phyloP scores from a whole-genome alignment of 1,140 invertebrate genomes.

The Brachionus paranguensis region DNA sequence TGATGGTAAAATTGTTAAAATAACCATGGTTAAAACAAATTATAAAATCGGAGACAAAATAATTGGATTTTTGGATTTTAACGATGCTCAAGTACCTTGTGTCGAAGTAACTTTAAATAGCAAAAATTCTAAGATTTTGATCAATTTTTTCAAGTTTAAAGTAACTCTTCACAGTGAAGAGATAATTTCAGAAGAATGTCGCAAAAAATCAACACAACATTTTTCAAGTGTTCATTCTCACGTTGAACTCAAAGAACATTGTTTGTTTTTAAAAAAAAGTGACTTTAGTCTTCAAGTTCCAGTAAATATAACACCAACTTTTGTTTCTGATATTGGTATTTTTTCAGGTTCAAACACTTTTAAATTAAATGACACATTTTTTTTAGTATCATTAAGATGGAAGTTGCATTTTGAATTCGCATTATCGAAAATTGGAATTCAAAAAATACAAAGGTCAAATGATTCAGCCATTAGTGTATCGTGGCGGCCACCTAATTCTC shows the following conservation, averaged over 20 bases:
- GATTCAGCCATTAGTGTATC: conserved; percentile 58
- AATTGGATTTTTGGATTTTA: conserved; percentile 89
- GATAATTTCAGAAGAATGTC: conserved; percentile 64
- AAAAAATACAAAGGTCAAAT: conserved; percentile 43
- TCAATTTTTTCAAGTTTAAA: conserved; percentile 58
- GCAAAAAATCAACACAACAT: conserved; percentile 57
- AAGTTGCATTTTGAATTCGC: conserved; percentile 94
- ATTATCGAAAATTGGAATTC: conserved; percentile 57
- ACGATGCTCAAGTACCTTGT: conserved; percentile 79
- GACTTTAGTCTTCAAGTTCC: conserved; percentile 86
- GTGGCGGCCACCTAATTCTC: conserved; percentile 73
- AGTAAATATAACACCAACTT: conserved; percentile 83
- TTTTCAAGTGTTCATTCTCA: conserved; percentile 60
- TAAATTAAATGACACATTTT: conserved; percentile 3
- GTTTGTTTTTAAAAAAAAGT: conserved; percentile 75
- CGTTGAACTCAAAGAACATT: conserved; percentile 85
- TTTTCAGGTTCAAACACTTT: neutral
- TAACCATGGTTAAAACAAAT: conserved; percentile 85
- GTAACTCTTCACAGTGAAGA: conserved; percentile 87
- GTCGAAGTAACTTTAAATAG: conserved; percentile 66
- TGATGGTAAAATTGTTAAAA: conserved; percentile 80
- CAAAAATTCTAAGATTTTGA: neutral
- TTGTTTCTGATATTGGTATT: conserved; percentile 73
- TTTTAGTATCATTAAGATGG: conserved; percentile 77
- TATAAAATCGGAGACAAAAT: conserved; percentile 95